Percentiles rank a stretch among this genome's conserved stretches.
Evolutionary conservation across 2,888 invertebrate species (phyloP).

Genomic region (Heliconius cydno): DNA sequence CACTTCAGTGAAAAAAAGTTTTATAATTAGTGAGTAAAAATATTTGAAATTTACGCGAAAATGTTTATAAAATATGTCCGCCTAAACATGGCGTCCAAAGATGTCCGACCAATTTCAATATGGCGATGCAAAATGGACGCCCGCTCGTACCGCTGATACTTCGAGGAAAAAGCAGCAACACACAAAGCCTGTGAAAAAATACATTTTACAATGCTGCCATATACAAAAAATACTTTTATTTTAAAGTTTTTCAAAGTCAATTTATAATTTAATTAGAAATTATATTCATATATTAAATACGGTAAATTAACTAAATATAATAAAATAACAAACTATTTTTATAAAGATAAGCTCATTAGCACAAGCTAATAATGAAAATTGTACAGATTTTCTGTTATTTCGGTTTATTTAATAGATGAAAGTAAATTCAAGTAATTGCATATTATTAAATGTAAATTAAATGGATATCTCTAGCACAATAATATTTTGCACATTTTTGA

Average conservation of each 20-base stretch:
- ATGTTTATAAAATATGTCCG: conserved; percentile 90
- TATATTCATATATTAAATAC: not conserved
- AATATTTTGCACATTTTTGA: conserved; percentile 1
- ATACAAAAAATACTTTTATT: conserved; percentile 50
- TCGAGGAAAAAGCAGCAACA: conserved; percentile 60
- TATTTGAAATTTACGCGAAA: conserved; percentile 85
- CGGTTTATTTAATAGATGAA: not conserved
- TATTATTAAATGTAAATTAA: too few relatives aligned
- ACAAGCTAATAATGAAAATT: not conserved
- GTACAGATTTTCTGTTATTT: not conserved
- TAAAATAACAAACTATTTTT: not conserved
- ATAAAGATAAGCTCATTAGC: not conserved
- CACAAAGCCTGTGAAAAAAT: conserved; percentile 40
- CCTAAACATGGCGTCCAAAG: conserved; percentile 89
- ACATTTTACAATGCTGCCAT: conserved; percentile 53
- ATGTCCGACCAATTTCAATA: conserved; percentile 86
- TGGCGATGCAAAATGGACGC: conserved; percentile 84
- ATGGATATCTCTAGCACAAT: not conserved
- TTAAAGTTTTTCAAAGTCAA: not conserved
- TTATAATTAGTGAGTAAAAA: conserved; percentile 77
- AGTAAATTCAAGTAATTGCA: too few relatives aligned
- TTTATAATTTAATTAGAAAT: not conserved
- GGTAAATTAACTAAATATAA: not conserved
- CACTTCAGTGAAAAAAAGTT: conserved; percentile 80
- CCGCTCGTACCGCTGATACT: conserved; percentile 57